phyloP scores from a whole-genome alignment of 2,113 vertebrate species.

The Hucho hucho region DNA sequence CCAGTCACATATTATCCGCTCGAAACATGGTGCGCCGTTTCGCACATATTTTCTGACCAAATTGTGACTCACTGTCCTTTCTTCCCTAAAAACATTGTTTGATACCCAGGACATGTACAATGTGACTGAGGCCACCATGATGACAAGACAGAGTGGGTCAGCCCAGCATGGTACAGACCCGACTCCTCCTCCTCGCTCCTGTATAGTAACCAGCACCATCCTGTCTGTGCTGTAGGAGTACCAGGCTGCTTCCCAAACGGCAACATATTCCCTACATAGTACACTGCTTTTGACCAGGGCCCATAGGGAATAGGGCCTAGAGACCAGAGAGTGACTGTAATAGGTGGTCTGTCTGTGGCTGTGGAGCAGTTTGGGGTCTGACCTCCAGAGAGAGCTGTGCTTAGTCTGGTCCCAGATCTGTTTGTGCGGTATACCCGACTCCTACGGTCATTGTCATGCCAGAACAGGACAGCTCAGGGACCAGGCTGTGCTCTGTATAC shows the following conservation, averaged over 20 bases:
- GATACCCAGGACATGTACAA: too few species aligned
- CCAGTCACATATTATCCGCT: too few species aligned
- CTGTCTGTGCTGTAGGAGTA: constrained; percentile 18
- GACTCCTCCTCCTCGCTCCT: background rate
- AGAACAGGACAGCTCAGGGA: too few species aligned
- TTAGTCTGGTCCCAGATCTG: background rate
- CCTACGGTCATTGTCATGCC: too few species aligned
- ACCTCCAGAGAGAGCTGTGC: too few species aligned
- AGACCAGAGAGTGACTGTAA: constrained; percentile 23
- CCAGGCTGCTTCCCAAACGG: too few species aligned
- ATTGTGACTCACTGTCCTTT: background rate
- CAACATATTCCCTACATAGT: too few species aligned
- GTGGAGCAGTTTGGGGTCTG: background rate
- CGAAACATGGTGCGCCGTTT: too few species aligned
- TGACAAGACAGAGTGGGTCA: constrained; percentile 7
- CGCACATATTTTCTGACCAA: too few species aligned
- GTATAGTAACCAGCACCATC: constrained; percentile 38
- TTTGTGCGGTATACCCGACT: too few species aligned
- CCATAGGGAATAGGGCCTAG: background rate
- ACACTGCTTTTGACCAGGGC: too few species aligned
- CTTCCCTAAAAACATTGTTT: background rate
- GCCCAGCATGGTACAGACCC: background rate
- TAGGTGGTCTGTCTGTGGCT: constrained; percentile 43
- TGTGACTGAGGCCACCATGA: background rate
- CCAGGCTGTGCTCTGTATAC: constrained; percentile 42